Percentiles rank a stretch among this genome's conserved stretches.
Conservation (phyloP, 1,140 invertebrate species). For the fruit fly (Drosophila melanogaster) region DNA sequence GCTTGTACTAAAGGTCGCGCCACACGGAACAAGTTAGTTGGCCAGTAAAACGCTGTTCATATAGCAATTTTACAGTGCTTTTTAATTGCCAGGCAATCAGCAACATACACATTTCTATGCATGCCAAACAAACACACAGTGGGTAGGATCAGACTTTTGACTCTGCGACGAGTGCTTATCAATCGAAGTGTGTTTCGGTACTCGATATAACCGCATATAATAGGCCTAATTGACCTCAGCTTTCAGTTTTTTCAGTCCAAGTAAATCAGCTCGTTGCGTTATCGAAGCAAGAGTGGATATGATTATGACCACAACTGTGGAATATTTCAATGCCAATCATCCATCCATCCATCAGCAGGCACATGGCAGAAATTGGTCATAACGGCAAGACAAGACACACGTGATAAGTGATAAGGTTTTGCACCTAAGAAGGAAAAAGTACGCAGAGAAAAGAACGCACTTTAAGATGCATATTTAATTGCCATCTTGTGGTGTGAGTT, state of each 20-base stretch:
- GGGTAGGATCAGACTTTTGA: constrained; percentile 19
- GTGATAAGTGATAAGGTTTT: constrained; percentile 16
- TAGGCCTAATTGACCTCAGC: constrained; percentile 41
- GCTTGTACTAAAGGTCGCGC: constrained; percentile 43
- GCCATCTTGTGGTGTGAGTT: neutral
- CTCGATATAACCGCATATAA: constrained; percentile 32
- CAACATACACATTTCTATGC: neutral
- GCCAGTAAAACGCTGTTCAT: constrained; percentile 38
- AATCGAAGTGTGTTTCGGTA: constrained; percentile 14
- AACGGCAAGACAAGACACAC: constrained; percentile 6
- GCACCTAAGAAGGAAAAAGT: neutral
- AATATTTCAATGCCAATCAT: constrained; percentile 32
- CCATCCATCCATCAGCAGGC: constrained; percentile 22
- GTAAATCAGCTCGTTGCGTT: constrained; percentile 33
- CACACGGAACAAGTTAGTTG: neutral
- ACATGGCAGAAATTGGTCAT: constrained; percentile 22
- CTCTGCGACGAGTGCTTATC: constrained; percentile 21
- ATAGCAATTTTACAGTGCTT: constrained; percentile 46
- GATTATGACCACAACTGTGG: neutral
- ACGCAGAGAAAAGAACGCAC: neutral
- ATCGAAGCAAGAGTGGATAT: constrained; percentile 13
- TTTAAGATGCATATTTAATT: neutral
- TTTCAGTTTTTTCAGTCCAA: neutral
- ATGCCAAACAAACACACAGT: constrained; percentile 15
- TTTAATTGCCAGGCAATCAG: constrained; percentile 42